phyloP scores from a whole-genome alignment of 2,113 vertebrate species.

The Hyaena hyaena region DNA sequence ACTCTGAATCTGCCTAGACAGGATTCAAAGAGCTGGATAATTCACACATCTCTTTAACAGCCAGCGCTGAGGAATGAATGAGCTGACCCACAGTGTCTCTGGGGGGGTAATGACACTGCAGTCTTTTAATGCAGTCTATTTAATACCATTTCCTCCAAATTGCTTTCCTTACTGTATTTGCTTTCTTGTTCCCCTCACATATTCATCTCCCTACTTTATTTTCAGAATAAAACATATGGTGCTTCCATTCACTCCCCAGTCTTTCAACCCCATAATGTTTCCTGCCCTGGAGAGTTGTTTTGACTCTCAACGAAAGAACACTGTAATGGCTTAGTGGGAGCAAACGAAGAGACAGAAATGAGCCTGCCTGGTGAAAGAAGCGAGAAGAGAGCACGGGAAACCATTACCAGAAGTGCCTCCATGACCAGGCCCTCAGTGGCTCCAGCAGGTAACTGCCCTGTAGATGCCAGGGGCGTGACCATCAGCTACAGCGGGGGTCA shows the following conservation, averaged over 20 bases:
- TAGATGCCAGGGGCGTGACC: not conserved
- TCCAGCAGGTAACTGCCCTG: not conserved
- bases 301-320: not conserved
- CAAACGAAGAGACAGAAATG: not conserved
- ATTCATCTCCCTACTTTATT: not conserved
- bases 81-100: not conserved
- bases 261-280: not conserved
- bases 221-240: conserved; percentile 10
- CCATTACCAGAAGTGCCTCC: not conserved
- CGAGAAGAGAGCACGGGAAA: not conserved
- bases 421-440: not conserved
- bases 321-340: not conserved
- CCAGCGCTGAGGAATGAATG: not conserved
- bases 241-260: not conserved
- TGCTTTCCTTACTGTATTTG: not conserved
- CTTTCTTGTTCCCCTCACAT: not conserved
- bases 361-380: not conserved
- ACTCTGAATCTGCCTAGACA: not conserved
- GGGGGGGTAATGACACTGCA: not conserved
- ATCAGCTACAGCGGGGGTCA: not conserved
- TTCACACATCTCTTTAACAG: not conserved
- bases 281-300: not conserved
- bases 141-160: not conserved
- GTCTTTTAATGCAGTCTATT: not conserved
- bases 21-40: not conserved